These are phyloP conservation scores for Synergus laeviventris DNA, from an alignment of 2,888 invertebrate species.

Conservation along the genomic window DNA sequence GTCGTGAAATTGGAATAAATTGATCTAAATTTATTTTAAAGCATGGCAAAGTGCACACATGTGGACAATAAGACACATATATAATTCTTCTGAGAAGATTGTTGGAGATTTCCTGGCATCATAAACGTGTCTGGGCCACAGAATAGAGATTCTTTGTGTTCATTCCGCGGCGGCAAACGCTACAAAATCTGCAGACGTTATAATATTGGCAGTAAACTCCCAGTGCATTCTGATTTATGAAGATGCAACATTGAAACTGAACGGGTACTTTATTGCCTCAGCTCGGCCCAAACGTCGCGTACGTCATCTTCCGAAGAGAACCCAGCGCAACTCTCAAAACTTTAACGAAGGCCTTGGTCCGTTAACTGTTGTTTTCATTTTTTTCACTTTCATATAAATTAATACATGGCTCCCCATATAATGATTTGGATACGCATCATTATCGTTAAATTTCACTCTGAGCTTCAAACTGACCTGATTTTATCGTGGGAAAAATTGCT, in stretches of 20 bases:
- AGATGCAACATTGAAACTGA: slow-evolving; percentile 47
- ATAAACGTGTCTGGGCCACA: slow-evolving; percentile 29
- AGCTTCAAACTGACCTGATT: background rate
- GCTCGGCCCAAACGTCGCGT: slow-evolving; percentile 32
- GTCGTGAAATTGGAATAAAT: background rate
- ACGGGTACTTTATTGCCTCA: slow-evolving; percentile 46
- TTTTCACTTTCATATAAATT: background rate
- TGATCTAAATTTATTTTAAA: background rate
- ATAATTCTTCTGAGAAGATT: slow-evolving; percentile 35
- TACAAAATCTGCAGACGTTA: slow-evolving; percentile 32
- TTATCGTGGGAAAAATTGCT: background rate
- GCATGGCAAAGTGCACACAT: background rate
- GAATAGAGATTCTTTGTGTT: slow-evolving; percentile 38
- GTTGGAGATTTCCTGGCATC: slow-evolving; percentile 18
- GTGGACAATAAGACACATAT: background rate
- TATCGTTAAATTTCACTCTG: background rate
- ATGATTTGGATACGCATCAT: background rate
- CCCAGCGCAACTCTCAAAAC: background rate
- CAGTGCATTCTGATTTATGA: slow-evolving; percentile 49
- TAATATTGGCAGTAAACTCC: slow-evolving; percentile 34
- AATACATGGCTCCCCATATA: background rate
- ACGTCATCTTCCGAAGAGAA: slow-evolving; percentile 28
- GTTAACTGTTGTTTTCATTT: background rate
- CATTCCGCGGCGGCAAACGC: slow-evolving; percentile 27
- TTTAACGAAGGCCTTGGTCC: background rate